Evolutionary conservation across 2,113 vertebrate genomes (phyloP).

Genomic region (Lasiurus borealis): DNA sequence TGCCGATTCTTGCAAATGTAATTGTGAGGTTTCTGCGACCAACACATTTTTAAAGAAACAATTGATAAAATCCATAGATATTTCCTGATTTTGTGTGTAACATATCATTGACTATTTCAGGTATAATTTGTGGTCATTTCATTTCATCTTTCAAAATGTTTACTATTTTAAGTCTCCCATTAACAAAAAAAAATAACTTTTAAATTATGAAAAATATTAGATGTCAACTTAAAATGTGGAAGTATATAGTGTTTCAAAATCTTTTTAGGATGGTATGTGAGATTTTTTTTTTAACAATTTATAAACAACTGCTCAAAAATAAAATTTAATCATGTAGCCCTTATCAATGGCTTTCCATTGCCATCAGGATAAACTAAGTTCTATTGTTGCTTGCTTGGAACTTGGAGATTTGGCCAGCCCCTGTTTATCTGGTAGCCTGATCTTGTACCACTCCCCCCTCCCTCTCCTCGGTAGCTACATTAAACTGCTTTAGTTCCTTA

Average conservation of each 20-base stretch:
- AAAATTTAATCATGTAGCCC: background rate
- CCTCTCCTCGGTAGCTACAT: background rate
- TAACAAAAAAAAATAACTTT: slow-evolving; percentile 33
- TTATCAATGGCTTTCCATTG: background rate
- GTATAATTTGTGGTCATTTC: background rate
- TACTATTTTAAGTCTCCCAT: slow-evolving; percentile 18
- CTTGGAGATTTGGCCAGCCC: background rate
- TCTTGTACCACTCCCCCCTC: background rate
- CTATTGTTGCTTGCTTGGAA: background rate
- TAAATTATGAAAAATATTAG: slow-evolving; percentile 21
- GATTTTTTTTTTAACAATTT: background rate
- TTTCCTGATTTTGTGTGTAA: slow-evolving; percentile 24
- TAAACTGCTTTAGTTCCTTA: background rate
- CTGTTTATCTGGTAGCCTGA: background rate
- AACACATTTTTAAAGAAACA: background rate
- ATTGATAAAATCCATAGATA: slow-evolving; percentile 33
- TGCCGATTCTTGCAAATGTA: background rate
- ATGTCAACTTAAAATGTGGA: background rate
- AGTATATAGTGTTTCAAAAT: slow-evolving; percentile 15
- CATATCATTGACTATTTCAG: background rate
- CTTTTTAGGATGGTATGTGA: background rate
- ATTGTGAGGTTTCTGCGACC: background rate
- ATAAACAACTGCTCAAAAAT: background rate
- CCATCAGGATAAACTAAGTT: background rate
- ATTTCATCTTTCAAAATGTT: slow-evolving; percentile 34